phyloP scores from a whole-genome alignment of 2,888 invertebrate genomes.

The Drosophila niveifrons region DNA sequence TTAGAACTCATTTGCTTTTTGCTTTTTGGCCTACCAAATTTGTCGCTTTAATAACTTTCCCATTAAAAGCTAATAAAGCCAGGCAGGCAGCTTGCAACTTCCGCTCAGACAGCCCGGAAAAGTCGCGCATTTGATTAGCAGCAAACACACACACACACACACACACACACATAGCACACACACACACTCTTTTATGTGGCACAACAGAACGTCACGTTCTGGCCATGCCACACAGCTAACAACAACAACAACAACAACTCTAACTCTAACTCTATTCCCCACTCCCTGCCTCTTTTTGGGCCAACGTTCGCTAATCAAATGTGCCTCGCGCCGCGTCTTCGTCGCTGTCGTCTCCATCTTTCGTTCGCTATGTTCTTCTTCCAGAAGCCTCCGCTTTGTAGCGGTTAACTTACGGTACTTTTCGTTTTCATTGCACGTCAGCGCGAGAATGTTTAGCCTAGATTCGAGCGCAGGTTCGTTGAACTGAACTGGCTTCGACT shows the following conservation, averaged over 20 bases:
- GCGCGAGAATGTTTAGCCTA: conserved; percentile 86
- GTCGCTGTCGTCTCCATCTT: conserved; percentile 23
- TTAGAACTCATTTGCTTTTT: conserved; percentile 42
- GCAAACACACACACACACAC: conserved; percentile 6
- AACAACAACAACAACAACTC: conserved; percentile 2
- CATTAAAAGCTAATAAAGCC: conserved; percentile 76
- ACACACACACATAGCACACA: too few species aligned
- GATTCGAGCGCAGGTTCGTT: conserved; percentile 85
- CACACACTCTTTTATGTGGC: conserved; percentile 47
- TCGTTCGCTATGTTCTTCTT: conserved; percentile 42
- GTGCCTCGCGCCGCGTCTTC: conserved; percentile 14
- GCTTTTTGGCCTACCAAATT: conserved; percentile 37
- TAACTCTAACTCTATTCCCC: conserved; percentile 20
- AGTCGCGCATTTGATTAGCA: conserved; percentile 70
- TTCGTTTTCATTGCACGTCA: conserved; percentile 86
- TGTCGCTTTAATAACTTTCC: conserved; percentile 74
- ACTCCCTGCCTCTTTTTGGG: conserved; percentile 49
- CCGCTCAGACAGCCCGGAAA: conserved; percentile 62
- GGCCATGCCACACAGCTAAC: conserved; percentile 51
- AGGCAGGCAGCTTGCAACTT: conserved; percentile 69
- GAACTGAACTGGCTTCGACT: conserved; percentile 75
- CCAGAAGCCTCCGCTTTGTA: conserved; percentile 72
- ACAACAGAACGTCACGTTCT: conserved; percentile 71
- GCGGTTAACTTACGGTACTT: conserved; percentile 86
- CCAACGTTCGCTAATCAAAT: conserved; percentile 74